Evolutionary conservation across 2,888 invertebrate species (phyloP).

Genomic region (Drosophila diplacantha): DNA sequence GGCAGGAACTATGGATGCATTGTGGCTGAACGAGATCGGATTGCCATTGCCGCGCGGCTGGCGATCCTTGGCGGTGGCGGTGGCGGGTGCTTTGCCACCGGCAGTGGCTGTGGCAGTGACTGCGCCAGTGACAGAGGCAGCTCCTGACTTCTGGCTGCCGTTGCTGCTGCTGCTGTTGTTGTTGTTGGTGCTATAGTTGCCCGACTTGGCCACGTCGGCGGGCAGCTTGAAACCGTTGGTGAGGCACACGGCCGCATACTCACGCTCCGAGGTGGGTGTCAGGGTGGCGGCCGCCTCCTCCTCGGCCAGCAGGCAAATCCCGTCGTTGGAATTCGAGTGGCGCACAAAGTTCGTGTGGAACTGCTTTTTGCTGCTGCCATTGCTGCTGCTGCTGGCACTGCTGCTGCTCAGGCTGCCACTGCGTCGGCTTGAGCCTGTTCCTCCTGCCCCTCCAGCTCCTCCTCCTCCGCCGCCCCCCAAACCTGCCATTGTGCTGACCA

Average conservation of each 20-base stretch:
- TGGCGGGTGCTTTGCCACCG: conserved; percentile 15
- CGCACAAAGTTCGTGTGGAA: conserved; percentile 73
- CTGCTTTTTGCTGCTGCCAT: conserved; percentile 68
- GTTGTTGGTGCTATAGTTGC: conserved; percentile 29
- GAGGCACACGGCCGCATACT: conserved; percentile 59
- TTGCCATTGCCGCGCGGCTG: conserved; percentile 43
- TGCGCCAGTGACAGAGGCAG: not conserved
- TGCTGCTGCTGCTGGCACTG: conserved; percentile 65
- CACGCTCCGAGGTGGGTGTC: conserved; percentile 72
- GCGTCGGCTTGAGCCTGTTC: conserved; percentile 51
- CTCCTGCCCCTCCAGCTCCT: conserved; percentile 35
- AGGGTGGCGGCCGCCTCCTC: conserved; percentile 73
- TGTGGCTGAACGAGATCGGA: conserved; percentile 49
- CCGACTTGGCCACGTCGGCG: conserved; percentile 46
- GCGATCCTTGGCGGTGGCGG: conserved; percentile 50
- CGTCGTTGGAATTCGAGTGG: conserved; percentile 74
- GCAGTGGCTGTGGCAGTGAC: conserved; percentile 1
- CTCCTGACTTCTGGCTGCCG: conserved; percentile 21
- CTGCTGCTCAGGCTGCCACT: conserved; percentile 72
- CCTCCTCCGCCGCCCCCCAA: conserved; percentile 34
- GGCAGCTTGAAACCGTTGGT: conserved; percentile 67
- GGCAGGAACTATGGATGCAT: conserved; percentile 74
- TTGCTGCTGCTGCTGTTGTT: conserved; percentile 20
- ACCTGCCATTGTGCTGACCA: conserved; percentile 58
- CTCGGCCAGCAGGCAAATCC: conserved; percentile 73